phyloP scores from a whole-genome alignment of 2,888 invertebrate genomes.

The Drosophila parthenogenetica region DNA sequence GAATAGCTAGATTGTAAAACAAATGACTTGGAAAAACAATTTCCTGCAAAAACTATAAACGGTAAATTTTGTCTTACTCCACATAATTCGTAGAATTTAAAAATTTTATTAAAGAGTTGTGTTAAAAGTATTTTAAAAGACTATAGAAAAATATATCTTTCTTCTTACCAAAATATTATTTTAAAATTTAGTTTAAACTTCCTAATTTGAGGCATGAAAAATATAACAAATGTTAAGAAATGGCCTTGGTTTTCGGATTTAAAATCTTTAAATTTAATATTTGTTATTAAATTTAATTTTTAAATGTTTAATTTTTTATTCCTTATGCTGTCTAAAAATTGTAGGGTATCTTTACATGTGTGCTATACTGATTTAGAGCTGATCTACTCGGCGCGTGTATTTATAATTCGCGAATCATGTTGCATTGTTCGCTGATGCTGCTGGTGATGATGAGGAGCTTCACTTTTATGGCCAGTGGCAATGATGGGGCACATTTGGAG shows the following conservation, averaged over 20 bases:
- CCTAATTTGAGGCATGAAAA: too few relatives aligned
- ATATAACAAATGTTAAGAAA: too few relatives aligned
- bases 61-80: too few relatives aligned
- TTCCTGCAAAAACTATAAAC: background rate
- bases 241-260: too few relatives aligned
- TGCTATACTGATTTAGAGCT: slow-evolving; percentile 9
- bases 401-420: slow-evolving; percentile 84
- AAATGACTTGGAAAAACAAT: background rate
- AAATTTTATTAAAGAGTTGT: too few relatives aligned
- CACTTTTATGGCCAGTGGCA: slow-evolving; percentile 76
- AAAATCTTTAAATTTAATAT: too few relatives aligned
- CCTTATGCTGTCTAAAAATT: background rate
- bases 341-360: slow-evolving; percentile 33
- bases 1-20: too few relatives aligned
- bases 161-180: too few relatives aligned
- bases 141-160: too few relatives aligned
- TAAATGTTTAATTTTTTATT: background rate
- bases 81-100: background rate
- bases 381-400: slow-evolving; percentile 66
- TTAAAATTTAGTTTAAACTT: background rate
- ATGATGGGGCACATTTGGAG: slow-evolving; percentile 75
- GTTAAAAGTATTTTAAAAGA: background rate
- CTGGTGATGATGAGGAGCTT: slow-evolving; percentile 78
- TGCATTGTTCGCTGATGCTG: slow-evolving; percentile 76
- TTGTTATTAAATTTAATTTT: background rate